These are phyloP conservation scores for Nansenia antarctica DNA, from an alignment of 2,113 vertebrate species.

Conservation along the genomic window DNA sequence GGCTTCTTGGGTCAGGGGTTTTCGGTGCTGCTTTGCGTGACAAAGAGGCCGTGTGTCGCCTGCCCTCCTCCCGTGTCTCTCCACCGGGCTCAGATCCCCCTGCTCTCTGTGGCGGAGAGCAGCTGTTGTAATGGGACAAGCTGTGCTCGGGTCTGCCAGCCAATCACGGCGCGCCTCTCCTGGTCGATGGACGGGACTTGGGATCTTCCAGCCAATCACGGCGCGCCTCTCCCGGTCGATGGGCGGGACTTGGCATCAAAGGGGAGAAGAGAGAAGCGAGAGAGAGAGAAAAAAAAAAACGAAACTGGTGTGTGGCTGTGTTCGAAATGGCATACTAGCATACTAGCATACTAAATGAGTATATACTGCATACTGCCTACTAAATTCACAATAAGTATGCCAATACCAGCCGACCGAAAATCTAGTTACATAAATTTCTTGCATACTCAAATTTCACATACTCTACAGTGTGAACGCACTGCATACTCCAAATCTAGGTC, in stretches of 20 bases:
- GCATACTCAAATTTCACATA: too few relatives aligned
- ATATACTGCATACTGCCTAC: too few relatives aligned
- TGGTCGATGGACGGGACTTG: constrained; percentile 59
- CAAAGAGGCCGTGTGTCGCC: constrained; percentile 41
- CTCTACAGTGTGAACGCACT: too few relatives aligned
- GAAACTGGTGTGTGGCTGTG: constrained; percentile 11
- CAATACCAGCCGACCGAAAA: too few relatives aligned
- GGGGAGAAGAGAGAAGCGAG: constrained; percentile 1
- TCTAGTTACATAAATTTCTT: too few relatives aligned
- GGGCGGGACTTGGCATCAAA: constrained; percentile 56
- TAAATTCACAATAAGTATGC: too few relatives aligned
- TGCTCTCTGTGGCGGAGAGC: constrained; percentile 31
- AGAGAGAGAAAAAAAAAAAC: constrained; percentile 16
- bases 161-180: constrained; percentile 53
- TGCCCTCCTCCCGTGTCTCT: constrained; percentile 35
- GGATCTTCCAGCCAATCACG: constrained; percentile 47
- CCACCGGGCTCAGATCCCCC: constrained; percentile 33
- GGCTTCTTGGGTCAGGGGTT: constrained; percentile 42
- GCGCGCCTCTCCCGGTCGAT: constrained; percentile 44
- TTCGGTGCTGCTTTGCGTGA: constrained; percentile 29
- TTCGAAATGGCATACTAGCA: too few relatives aligned
- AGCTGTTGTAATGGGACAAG: constrained; percentile 53
- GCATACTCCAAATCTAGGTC: too few relatives aligned
- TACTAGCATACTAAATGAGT: too few relatives aligned
- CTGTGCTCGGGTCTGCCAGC: constrained; percentile 41